Base-by-base conservation (phyloP, 2,113 vertebrate genomes). In the Notothenia rossii region DNA sequence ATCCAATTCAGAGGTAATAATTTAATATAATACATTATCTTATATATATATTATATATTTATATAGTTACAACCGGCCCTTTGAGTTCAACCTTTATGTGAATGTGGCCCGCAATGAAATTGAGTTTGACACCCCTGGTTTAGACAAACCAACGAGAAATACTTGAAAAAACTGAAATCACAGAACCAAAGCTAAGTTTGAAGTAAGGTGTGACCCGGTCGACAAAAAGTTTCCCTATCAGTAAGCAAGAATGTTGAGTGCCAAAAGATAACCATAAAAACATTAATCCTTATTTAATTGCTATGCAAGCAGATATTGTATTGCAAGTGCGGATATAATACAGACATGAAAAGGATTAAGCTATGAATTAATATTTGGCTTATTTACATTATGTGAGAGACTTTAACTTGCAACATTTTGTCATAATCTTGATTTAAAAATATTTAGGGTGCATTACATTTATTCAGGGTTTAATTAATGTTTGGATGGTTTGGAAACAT, bases 181-280 rank as follows among this genome's bases (percentile, higher is more conserved):
- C 18, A 8, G 48, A 5, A 14, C 7, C 36, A 18, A 8, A 65
- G 43, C 4, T 64, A 43, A 75, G 64, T 89, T 72, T 85, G 72
- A 40, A 17, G 17, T 59, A 78, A 64, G 64, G 77, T 68, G 77
- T 78, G 74, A 56, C 66, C 66, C 51, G 14, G 14, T 29, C 10
- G 5, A 58, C 54, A 48, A 55, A 45, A 70, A 2, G 40, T 48
- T 59, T 70, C 13, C n/a, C 49, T 15, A 55, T 22, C 68, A 43
- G 45, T 56, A n/a, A n/a, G n/a, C n/a, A 46, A 20, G 7, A 14
- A 51, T n/a, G 50, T 20, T 51, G 29, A 51, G 46, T 61, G 25
- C 25, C 48, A 40, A 40, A 40, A 40, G 36, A 40, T 67, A 12
- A 43, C 54, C 2, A 60, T 25, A 20, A 68, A 54, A 13, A 53